phyloP scores from a whole-genome alignment of 2,797 vertebrate genomes.

The Micropoecilia bifurca region DNA sequence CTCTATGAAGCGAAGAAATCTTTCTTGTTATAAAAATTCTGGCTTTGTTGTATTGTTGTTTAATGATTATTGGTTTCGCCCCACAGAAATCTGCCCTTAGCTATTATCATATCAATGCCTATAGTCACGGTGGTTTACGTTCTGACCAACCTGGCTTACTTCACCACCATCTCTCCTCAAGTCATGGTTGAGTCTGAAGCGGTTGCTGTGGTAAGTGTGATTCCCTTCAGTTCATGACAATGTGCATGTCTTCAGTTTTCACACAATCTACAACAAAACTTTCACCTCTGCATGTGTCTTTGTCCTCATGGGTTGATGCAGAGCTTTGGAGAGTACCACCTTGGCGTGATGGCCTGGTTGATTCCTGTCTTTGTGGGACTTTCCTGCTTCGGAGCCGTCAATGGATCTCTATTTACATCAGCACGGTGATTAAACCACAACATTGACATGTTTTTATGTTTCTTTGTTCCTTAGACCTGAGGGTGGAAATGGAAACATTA shows the following conservation, averaged over 20 bases:
- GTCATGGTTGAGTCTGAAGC: constrained; percentile 91
- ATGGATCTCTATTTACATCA: constrained; percentile 97
- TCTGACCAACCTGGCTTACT: constrained; percentile 97
- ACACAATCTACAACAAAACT: neutral
- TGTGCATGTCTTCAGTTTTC: neutral
- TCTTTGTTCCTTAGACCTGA: neutral
- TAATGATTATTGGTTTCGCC: constrained; percentile 18
- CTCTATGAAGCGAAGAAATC: neutral
- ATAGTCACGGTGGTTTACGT: constrained; percentile 97
- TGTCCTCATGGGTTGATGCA: constrained; percentile 47
- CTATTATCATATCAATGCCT: constrained; percentile 97
- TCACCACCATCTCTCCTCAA: constrained; percentile 91
- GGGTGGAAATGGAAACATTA: neutral
- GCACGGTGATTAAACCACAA: constrained; percentile 81
- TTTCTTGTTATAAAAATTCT: neutral
- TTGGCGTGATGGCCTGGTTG: constrained; percentile 96
- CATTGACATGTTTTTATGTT: neutral
- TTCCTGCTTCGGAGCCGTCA: constrained; percentile 97
- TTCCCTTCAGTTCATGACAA: neutral
- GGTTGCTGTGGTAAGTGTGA: constrained; percentile 88
- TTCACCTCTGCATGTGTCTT: neutral
- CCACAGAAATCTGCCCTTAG: constrained; percentile 91
- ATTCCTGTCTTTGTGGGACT: constrained; percentile 97
- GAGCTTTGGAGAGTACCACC: constrained; percentile 95
- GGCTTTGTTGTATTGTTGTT: neutral